Evolutionary conservation across 2,888 invertebrate species (phyloP).

Genomic region (Drosophila merina): DNA sequence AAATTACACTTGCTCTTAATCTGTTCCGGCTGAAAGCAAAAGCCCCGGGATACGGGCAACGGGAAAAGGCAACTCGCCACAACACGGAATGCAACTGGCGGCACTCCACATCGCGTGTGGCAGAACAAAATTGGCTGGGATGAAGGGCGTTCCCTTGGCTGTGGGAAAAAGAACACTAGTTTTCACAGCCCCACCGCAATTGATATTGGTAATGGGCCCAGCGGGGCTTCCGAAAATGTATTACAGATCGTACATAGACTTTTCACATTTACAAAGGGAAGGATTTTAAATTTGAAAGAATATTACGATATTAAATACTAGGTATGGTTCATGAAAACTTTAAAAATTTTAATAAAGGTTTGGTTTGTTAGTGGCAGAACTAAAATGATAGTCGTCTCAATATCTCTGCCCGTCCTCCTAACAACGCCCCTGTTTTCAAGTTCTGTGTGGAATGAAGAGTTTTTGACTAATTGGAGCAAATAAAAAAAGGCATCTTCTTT

Average conservation of each 20-base stretch:
- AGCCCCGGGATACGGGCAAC: neutral
- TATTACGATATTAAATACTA: neutral
- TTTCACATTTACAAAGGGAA: neutral
- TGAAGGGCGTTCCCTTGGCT: constrained; percentile 15
- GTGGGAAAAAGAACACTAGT: constrained; percentile 22
- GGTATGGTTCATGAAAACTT: too few relatives aligned
- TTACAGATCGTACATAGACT: neutral
- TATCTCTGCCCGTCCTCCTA: neutral
- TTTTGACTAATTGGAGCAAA: constrained; percentile 55
- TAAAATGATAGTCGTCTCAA: neutral
- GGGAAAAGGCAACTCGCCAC: neutral
- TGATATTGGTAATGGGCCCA: neutral
- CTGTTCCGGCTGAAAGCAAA: constrained; percentile 26
- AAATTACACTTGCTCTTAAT: constrained; percentile 33
- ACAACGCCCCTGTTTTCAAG: constrained; percentile 12
- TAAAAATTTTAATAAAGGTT: too few relatives aligned
- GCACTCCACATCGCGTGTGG: constrained; percentile 18
- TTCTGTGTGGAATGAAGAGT: constrained; percentile 7
- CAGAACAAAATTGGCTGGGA: constrained; percentile 18
- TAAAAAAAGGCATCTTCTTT: constrained; percentile 52
- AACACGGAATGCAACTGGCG: constrained; percentile 7
- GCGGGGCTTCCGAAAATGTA: constrained; percentile 1
- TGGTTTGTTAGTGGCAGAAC: too few relatives aligned
- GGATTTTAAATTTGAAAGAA: neutral
- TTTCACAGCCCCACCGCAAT: constrained; percentile 13